These are phyloP conservation scores for Aphelenchoides fujianensis DNA, from an alignment of 1,140 invertebrate genomes.

Conservation along the genomic window DNA sequence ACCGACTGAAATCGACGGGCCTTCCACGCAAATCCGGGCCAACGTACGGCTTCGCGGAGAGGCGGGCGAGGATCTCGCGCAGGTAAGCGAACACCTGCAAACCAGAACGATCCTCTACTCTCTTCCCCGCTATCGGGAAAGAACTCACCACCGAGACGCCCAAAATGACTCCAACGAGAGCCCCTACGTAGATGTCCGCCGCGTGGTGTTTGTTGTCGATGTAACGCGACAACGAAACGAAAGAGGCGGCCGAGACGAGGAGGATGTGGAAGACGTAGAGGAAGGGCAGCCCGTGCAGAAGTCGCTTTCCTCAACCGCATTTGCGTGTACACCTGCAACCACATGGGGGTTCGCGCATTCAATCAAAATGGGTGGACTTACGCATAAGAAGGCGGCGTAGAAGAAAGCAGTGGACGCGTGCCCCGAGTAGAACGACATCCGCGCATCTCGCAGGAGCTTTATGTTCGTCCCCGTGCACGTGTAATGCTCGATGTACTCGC, in stretches of 20 bases:
- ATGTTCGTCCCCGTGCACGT: slow-evolving; percentile 56
- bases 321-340: slow-evolving; percentile 16
- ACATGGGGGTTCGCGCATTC: background rate
- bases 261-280: slow-evolving; percentile 16
- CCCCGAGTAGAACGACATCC: slow-evolving; percentile 22
- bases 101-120: background rate
- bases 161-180: slow-evolving; percentile 16
- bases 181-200: slow-evolving; percentile 14
- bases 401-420: slow-evolving; percentile 23
- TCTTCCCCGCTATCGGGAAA: background rate
- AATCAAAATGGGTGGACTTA: slow-evolving; percentile 15
- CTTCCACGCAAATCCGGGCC: background rate
- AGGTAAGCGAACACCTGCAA: slow-evolving; percentile 7
- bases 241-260: slow-evolving; percentile 13
- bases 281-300: slow-evolving; percentile 21
- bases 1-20: background rate
- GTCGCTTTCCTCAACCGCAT: background rate
- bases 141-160: background rate
- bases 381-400: slow-evolving; percentile 24
- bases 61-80: background rate
- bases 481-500: slow-evolving; percentile 63
- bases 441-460: slow-evolving; percentile 25
- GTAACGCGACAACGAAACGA: slow-evolving; percentile 24
- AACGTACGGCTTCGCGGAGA: background rate
- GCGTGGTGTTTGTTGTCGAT: slow-evolving; percentile 29